phyloP scores from a whole-genome alignment of 2,113 vertebrate genomes.

The Panurus biarmicus region DNA sequence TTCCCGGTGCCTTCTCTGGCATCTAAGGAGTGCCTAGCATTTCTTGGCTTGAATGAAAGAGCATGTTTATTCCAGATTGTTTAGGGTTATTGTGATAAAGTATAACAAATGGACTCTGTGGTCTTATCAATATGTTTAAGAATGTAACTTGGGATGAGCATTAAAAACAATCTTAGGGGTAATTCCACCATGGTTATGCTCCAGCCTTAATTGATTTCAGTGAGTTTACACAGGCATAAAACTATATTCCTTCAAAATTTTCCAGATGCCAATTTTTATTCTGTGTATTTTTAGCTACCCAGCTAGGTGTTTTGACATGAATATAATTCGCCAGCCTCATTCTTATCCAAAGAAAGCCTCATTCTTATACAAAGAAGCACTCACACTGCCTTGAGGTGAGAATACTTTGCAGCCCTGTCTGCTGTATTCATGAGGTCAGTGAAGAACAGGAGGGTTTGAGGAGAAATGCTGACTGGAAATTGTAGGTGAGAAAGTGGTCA shows the following conservation, averaged over 20 bases:
- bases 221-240: neutral
- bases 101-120: neutral
- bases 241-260: neutral
- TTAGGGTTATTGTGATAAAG: constrained; percentile 15
- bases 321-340: neutral
- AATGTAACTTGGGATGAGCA: neutral
- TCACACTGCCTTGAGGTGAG: neutral
- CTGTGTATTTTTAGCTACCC: neutral
- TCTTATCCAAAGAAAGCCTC: neutral
- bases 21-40: neutral
- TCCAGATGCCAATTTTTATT: neutral
- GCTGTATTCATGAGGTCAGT: neutral
- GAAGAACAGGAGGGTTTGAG: neutral
- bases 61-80: constrained; percentile 3
- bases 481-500: neutral
- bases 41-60: neutral
- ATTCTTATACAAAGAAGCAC: neutral
- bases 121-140: constrained; percentile 40
- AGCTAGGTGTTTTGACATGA: neutral
- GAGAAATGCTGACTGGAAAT: neutral
- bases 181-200: neutral
- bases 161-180: neutral
- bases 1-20: neutral
- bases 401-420: neutral
- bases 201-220: neutral